These are phyloP conservation scores for Gnathonemus longibarbis DNA, from an alignment of 2,113 vertebrate species.

Conservation along the genomic window DNA sequence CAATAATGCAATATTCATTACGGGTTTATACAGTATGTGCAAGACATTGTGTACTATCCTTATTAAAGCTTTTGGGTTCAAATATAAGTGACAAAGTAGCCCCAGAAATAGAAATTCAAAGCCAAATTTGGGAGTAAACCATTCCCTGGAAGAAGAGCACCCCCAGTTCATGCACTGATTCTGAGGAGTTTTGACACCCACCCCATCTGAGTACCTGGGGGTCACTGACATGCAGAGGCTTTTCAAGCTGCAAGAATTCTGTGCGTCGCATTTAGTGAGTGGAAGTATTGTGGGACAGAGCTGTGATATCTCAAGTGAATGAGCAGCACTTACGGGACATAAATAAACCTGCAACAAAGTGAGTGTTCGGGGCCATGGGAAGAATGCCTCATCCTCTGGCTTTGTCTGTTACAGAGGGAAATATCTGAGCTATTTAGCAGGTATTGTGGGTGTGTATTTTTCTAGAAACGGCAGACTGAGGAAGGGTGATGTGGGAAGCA, in stretches of 20 bases:
- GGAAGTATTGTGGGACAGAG: neutral
- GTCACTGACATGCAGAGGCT: conserved; percentile 67
- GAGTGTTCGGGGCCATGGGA: neutral
- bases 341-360: neutral
- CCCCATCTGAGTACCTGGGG: neutral
- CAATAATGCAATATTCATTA: neutral
- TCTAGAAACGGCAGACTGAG: neutral
- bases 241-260: conserved; percentile 65
- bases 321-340: neutral
- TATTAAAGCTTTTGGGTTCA: neutral
- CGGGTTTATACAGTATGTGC: neutral
- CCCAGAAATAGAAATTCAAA: neutral
- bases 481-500: neutral
- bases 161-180: neutral
- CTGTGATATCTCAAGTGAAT: neutral
- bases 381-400: neutral
- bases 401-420: neutral
- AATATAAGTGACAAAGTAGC: neutral
- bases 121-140: neutral
- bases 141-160: neutral
- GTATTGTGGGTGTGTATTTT: neutral
- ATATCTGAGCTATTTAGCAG: neutral
- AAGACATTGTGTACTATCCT: neutral
- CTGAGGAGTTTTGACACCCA: neutral
- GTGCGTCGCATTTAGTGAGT: neutral